These are phyloP conservation scores for Sycophila texana DNA, from an alignment of 2,888 invertebrate genomes.

Conservation along the genomic window DNA sequence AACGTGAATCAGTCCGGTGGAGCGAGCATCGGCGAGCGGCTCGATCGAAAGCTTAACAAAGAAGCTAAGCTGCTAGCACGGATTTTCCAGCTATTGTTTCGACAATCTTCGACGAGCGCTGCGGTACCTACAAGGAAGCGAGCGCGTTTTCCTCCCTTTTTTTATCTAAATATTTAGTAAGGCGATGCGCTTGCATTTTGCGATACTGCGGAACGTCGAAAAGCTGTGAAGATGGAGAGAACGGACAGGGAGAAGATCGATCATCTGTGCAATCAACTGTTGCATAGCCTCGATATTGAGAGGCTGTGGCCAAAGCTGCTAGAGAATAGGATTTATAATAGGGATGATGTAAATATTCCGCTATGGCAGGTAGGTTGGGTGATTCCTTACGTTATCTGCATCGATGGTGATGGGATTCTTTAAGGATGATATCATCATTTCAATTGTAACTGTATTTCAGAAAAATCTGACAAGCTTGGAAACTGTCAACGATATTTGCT, in stretches of 20 bases:
- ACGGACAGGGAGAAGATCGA: slow-evolving; percentile 65
- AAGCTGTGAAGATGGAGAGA: slow-evolving; percentile 63
- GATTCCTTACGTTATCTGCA: background rate
- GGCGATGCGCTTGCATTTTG: slow-evolving; percentile 22
- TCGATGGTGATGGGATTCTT: background rate
- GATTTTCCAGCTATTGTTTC: slow-evolving; percentile 39
- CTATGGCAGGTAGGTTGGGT: slow-evolving; percentile 66
- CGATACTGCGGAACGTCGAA: background rate
- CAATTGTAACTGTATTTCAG: slow-evolving; percentile 59
- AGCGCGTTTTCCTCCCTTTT: slow-evolving; percentile 25
- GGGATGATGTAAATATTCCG: slow-evolving; percentile 68
- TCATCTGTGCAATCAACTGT: slow-evolving; percentile 60
- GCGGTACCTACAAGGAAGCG: slow-evolving; percentile 3
- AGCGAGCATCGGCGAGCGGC: slow-evolving; percentile 37
- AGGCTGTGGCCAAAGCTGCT: slow-evolving; percentile 68
- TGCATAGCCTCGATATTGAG: slow-evolving; percentile 60
- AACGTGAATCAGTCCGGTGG: slow-evolving; percentile 53
- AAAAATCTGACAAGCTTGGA: slow-evolving; percentile 54
- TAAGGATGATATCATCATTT: background rate
- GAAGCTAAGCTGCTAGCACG: slow-evolving; percentile 28
- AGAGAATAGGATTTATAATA: slow-evolving; percentile 66
- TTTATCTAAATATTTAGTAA: background rate
- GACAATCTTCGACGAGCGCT: background rate
- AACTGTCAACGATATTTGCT: slow-evolving; percentile 64
- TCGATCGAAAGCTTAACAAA: slow-evolving; percentile 41